Conservation (phyloP, 2,888 invertebrate species). For the Ennomos quercinarius region DNA sequence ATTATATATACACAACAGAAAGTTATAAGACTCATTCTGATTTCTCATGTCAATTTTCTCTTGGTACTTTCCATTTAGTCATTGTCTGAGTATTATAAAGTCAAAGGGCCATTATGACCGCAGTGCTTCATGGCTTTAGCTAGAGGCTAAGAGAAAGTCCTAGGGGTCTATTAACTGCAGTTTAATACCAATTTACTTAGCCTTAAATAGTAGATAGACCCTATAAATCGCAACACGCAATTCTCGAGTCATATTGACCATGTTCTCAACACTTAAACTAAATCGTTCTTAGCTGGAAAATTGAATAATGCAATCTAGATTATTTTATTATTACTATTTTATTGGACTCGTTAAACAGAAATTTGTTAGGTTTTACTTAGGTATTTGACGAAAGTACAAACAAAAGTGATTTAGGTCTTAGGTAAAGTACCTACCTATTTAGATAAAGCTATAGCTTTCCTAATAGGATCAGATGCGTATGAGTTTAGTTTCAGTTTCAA, state of each 20-base stretch:
- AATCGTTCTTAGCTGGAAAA: too few relatives aligned
- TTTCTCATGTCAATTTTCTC: conserved; percentile 39
- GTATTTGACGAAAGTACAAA: too few relatives aligned
- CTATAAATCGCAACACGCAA: conserved; percentile 11
- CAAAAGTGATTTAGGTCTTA: too few relatives aligned
- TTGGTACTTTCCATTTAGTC: conserved; percentile 15
- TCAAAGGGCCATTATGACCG: conserved; percentile 26
- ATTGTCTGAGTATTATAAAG: conserved; percentile 23
- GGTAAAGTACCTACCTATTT: too few relatives aligned
- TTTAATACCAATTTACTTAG: neutral
- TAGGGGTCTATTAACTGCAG: conserved; percentile 1
- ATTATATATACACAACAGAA: too few relatives aligned
- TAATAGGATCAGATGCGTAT: conserved; percentile 2
- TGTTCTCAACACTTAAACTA: neutral
- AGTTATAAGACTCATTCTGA: neutral
- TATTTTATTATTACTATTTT: too few relatives aligned
- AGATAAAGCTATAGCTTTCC: conserved; percentile 4
- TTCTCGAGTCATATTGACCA: neutral
- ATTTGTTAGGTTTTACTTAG: too few relatives aligned
- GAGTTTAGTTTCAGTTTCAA: conserved; percentile 12
- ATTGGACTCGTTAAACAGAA: too few relatives aligned
- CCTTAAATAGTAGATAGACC: conserved; percentile 5
- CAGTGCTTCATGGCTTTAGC: conserved; percentile 15
- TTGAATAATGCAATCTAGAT: too few relatives aligned
- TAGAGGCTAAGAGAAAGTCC: conserved; percentile 18